Evolutionary conservation across 2,113 vertebrate genomes (phyloP).

Genomic region (Eulemur macaco): DNA sequence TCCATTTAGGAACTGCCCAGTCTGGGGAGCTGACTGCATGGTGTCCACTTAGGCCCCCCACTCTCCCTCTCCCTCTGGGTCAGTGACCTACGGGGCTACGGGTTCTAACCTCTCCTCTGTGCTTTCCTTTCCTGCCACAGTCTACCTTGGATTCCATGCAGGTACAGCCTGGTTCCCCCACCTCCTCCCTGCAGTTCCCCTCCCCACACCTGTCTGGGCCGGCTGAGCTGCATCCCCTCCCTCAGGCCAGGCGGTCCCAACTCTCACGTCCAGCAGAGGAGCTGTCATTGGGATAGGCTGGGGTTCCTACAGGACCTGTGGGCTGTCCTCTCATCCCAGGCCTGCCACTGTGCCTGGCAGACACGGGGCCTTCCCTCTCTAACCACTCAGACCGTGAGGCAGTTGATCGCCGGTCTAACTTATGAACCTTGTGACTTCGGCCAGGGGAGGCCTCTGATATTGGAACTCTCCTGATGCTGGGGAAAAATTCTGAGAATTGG

Average conservation of each 20-base stretch:
- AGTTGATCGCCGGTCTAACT: background rate
- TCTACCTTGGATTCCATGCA: conserved; percentile 98
- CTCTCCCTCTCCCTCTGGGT: background rate
- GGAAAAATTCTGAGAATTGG: background rate
- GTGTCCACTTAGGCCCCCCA: background rate
- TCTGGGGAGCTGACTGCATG: background rate
- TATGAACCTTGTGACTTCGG: background rate
- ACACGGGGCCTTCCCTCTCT: background rate
- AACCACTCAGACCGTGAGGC: background rate
- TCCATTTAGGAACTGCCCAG: background rate
- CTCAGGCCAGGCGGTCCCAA: background rate
- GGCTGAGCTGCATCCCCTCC: background rate
- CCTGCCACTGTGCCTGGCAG: background rate
- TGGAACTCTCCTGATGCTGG: background rate
- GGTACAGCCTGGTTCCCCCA: conserved; percentile 84
- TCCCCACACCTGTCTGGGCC: background rate
- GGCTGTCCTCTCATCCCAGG: background rate
- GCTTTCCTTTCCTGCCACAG: conserved; percentile 86
- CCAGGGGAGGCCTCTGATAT: background rate
- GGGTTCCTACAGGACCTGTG: background rate
- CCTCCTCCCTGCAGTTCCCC: background rate
- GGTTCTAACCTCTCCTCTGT: conserved; percentile 76
- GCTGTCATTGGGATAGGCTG: background rate
- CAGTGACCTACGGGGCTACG: conserved; percentile 78
- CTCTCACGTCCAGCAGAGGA: background rate